These are phyloP conservation scores for Buceros bicornis DNA, from an alignment of 2,797 vertebrate species.

Conservation along the genomic window DNA sequence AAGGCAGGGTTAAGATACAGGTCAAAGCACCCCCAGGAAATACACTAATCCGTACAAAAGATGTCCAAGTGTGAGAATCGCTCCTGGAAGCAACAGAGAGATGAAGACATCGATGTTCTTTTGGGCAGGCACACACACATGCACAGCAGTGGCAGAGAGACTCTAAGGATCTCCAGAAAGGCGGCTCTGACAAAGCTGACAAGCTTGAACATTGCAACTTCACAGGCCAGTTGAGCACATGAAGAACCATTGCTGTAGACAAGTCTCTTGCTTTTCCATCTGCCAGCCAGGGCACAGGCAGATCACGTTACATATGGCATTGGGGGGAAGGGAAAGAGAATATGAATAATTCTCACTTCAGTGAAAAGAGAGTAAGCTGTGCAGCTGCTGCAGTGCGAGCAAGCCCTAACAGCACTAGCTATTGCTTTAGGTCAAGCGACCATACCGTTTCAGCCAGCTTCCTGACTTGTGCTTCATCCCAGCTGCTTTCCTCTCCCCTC, in stretches of 20 bases:
- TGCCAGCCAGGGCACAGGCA: slow-evolving; percentile 2
- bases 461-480: slow-evolving; percentile 24
- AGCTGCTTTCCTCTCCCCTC: slow-evolving; percentile 16
- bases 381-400: slow-evolving; percentile 3
- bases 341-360: not conserved
- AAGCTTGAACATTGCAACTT: not conserved
- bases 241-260: not conserved
- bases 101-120: not conserved
- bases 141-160: not conserved
- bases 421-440: slow-evolving; percentile 3
- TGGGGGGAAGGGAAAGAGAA: not conserved
- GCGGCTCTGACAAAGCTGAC: not conserved
- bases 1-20: not conserved
- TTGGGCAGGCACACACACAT: not conserved
- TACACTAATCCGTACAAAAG: not conserved
- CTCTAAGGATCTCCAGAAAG: not conserved
- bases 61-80: not conserved
- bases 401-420: not conserved
- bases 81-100: not conserved
- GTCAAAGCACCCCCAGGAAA: not conserved
- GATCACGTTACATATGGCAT: not conserved
- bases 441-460: slow-evolving; percentile 2
- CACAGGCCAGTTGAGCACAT: not conserved
- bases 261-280: slow-evolving; percentile 25
- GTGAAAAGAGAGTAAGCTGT: not conserved